Evolutionary conservation across 1,140 invertebrate genomes (phyloP), one percentile per base, ranked within the genome.

Genomic region (Aphelinus atriplicis): DNA sequence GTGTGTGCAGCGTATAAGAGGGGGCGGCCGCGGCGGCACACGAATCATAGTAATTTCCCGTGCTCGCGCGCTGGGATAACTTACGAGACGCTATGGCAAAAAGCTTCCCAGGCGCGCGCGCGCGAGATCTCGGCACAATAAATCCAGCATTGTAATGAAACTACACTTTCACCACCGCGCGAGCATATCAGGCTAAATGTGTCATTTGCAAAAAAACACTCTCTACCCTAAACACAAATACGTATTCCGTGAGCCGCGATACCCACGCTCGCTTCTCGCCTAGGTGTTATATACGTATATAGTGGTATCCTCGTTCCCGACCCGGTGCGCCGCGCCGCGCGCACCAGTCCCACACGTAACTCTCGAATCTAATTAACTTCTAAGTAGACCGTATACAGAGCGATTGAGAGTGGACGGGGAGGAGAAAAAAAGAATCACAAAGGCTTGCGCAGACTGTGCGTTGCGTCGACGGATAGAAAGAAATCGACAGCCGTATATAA

Each of bases 181-280:
- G 26, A 2, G 43, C 42, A 46, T 63, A 48, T 68, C 58, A 58
- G 55, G 45, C 55, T 68, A 58, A 68, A 58, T 68, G 46, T 68
- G 66, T 48, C 61, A 63, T 60, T 60, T 43, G 58, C 58, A 60
- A 45, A 60, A 60, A 60, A 60, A 26, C 26, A 26, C 26, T 26
- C 26, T 26, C 26, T 26, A 26, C 10, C 26, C n/a, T 3, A 60
- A 10, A 45, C 3, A 60, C 10, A 60, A 43, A 45, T 42, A n/a
- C 58, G 7, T 7, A 42, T 60, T 1, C 58, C 6, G 1, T 0
- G 26, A 26, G 26, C 26, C 26, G 26, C 26, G 26, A 26, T 26
- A 26, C 26, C 26, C 26, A 26, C 26, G 26, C 26, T 26, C 26
- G 26, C 26, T 26, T 26, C 26, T 26, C 26, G 26, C 26, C 26